phyloP scores from a whole-genome alignment of 2,888 invertebrate species.

The Spilosoma lubricipeda region DNA sequence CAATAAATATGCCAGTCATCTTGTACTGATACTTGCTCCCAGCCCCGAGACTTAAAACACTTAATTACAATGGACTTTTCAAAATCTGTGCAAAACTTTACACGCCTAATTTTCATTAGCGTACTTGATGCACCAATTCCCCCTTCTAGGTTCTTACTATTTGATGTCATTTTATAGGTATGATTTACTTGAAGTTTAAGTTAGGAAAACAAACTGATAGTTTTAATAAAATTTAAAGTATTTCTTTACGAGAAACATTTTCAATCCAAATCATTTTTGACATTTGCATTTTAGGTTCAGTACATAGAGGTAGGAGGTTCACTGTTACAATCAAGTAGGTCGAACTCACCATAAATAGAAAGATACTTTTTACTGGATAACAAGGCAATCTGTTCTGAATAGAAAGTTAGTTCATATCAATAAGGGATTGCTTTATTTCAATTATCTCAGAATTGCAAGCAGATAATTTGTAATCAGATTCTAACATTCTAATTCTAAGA shows the following conservation, averaged over 20 bases:
- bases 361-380: neutral
- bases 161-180: slow-evolving; percentile 4
- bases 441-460: too few species aligned
- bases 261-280: neutral
- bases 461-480: too few species aligned
- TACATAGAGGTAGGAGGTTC: too few species aligned
- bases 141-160: neutral
- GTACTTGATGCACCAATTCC: neutral
- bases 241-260: slow-evolving; percentile 86
- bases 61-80: slow-evolving; percentile 72
- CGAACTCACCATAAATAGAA: neutral
- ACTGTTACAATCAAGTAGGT: neutral
- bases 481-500: too few species aligned
- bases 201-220: slow-evolving; percentile 56
- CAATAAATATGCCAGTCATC: slow-evolving; percentile 99
- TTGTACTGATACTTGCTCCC: slow-evolving; percentile 93
- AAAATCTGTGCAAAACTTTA: slow-evolving; percentile 70
- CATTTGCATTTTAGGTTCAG: neutral
- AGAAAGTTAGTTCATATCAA: neutral
- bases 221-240: slow-evolving; percentile 95
- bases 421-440: too few species aligned
- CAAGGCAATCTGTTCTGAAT: neutral
- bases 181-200: neutral
- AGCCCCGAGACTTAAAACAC: slow-evolving; percentile 78
- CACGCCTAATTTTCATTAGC: neutral